phyloP scores from a whole-genome alignment of 2,797 vertebrate genomes.

The Pagetopsis macropterus region DNA sequence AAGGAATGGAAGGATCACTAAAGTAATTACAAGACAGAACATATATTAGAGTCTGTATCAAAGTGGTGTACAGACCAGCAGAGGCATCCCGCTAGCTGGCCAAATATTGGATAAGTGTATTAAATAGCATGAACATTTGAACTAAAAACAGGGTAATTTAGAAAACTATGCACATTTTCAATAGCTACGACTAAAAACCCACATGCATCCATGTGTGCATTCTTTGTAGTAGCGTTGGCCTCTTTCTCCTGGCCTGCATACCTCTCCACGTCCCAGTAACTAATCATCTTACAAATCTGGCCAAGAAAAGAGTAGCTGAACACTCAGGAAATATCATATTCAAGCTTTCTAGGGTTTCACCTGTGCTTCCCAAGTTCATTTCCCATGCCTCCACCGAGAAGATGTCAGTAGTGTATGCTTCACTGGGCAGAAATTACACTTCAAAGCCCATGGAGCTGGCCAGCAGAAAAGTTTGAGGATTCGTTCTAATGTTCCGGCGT shows the following conservation, averaged over 20 bases:
- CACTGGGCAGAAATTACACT: conserved; percentile 57
- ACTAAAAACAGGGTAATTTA: no score
- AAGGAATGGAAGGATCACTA: background rate
- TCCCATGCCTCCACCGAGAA: conserved; percentile 53
- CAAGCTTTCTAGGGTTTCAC: conserved; percentile 68
- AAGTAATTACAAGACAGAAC: background rate
- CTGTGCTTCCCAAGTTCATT: conserved; percentile 58
- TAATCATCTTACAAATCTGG: conserved; percentile 72
- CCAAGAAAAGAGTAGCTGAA: conserved; percentile 64
- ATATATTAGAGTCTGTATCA: background rate
- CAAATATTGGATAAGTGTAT: background rate
- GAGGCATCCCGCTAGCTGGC: background rate
- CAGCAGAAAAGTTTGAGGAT: conserved; percentile 18
- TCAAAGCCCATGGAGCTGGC: conserved; percentile 34
- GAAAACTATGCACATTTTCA: no score
- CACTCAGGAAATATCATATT: conserved; percentile 78
- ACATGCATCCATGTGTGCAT: no score
- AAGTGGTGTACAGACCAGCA: background rate
- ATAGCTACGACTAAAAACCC: no score
- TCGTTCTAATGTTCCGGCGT: conserved; percentile 42
- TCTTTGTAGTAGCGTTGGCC: conserved; percentile 30
- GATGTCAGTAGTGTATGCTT: conserved; percentile 55
- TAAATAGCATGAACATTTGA: no score
- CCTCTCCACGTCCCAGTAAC: conserved; percentile 75
- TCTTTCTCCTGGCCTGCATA: conserved; percentile 58